A percentile compares a stretch with the other conserved stretches of the same genome.
phyloP scores from a whole-genome alignment of 2,113 vertebrate species.

The Zosterops lateralis region DNA sequence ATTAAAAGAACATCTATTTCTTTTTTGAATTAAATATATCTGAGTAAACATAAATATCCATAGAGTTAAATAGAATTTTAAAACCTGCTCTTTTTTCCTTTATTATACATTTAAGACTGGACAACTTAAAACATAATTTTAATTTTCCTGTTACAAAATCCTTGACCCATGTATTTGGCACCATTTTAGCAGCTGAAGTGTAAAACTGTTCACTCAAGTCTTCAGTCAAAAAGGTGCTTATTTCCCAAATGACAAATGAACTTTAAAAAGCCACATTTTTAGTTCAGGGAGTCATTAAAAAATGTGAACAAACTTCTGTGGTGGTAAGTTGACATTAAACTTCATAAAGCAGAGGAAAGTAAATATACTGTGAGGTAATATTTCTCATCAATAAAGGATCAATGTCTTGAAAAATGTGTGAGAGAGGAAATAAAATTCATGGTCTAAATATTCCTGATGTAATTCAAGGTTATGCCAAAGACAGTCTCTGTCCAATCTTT shows the following conservation, averaged over 20 bases:
- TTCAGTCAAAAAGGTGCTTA: neutral
- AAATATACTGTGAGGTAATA: neutral
- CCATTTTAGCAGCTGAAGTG: neutral
- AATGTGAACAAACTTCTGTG: neutral
- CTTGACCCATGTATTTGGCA: neutral
- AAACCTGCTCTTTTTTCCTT: neutral
- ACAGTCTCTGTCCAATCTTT: neutral
- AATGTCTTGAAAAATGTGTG: neutral
- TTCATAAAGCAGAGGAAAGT: neutral
- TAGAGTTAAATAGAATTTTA: neutral
- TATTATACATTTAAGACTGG: neutral
- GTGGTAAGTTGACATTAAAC: neutral
- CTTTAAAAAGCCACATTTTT: neutral
- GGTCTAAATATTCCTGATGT: neutral
- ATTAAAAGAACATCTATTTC: neutral
- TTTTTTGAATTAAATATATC: neutral
- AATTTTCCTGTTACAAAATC: neutral
- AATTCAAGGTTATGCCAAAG: neutral
- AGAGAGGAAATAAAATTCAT: neutral
- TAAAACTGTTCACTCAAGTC: neutral
- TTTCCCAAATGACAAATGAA: neutral
- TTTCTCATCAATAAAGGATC: neutral
- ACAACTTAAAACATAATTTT: neutral
- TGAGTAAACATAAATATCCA: neutral
- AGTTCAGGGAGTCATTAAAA: neutral